These are phyloP conservation scores for Philopotamus ludificatus DNA, from an alignment of 1,140 invertebrate species.

Conservation along the genomic window DNA sequence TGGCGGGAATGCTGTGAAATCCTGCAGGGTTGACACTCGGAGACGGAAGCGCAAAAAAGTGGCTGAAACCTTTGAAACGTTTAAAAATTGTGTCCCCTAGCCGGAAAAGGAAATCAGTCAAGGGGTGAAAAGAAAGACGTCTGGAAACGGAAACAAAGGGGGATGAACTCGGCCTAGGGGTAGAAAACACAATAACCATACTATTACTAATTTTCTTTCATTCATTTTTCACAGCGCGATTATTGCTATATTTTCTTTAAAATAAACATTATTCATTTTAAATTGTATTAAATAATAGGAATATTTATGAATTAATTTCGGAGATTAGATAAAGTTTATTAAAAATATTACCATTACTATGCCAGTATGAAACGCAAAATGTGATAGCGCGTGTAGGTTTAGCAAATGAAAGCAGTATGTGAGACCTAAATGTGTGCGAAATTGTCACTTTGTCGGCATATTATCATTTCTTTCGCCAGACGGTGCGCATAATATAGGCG, in stretches of 20 bases:
- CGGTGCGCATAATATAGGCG: slow-evolving; percentile 30
- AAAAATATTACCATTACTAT: too few species aligned
- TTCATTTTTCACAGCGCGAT: not conserved
- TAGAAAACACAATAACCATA: slow-evolving; percentile 18
- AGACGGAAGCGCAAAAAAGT: slow-evolving; percentile 26
- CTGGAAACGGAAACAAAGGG: slow-evolving; percentile 36
- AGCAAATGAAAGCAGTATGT: slow-evolving; percentile 27
- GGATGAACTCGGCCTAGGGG: slow-evolving; percentile 11
- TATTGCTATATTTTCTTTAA: not conserved
- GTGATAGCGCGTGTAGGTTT: not conserved
- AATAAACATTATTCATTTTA: too few species aligned
- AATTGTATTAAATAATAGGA: too few species aligned
- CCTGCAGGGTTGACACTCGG: slow-evolving; percentile 38
- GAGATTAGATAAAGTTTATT: too few species aligned
- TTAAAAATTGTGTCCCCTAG: slow-evolving; percentile 39
- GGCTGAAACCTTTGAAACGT: slow-evolving; percentile 37
- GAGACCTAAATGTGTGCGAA: slow-evolving; percentile 31
- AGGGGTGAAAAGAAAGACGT: slow-evolving; percentile 39
- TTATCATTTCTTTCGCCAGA: slow-evolving; percentile 38
- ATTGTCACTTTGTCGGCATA: slow-evolving; percentile 39
- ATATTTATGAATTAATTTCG: too few species aligned
- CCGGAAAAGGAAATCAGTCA: slow-evolving; percentile 41
- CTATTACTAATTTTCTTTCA: not conserved
- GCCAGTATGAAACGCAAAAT: not conserved
- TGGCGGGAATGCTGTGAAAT: slow-evolving; percentile 36